Percentiles rank a stretch among this genome's conserved stretches.
Evolutionary conservation across 2,797 vertebrate species (phyloP).

Genomic region (Botia almorhae): DNA sequence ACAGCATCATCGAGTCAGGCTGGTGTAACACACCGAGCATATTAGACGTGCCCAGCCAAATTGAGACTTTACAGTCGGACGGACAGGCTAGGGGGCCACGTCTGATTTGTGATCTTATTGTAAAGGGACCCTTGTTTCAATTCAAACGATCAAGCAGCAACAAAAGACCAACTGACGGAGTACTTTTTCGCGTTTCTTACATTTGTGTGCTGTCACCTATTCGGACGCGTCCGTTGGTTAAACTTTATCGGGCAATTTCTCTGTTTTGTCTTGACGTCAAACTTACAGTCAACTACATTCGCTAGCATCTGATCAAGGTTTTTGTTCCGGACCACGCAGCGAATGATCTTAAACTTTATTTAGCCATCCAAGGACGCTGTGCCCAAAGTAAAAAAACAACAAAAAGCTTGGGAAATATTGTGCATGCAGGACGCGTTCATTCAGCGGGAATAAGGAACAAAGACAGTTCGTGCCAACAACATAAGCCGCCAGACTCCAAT

Average conservation of each 20-base stretch:
- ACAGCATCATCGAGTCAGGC: constrained; percentile 66
- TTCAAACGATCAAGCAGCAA: constrained; percentile 20
- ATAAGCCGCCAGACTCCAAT: constrained; percentile 43
- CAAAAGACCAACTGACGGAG: constrained; percentile 19
- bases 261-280: not conserved
- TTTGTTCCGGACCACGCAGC: not conserved
- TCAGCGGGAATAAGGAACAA: constrained; percentile 67
- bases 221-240: constrained; percentile 9
- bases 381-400: not conserved
- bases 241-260: constrained; percentile 43
- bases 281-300: constrained; percentile 8
- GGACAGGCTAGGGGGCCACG: constrained; percentile 56
- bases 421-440: constrained; percentile 45
- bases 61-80: constrained; percentile 56
- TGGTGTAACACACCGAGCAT: constrained; percentile 57
- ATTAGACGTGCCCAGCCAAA: constrained; percentile 56
- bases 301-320: not conserved
- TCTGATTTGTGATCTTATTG: constrained; percentile 51
- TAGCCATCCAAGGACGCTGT: not conserved
- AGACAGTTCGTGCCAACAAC: constrained; percentile 55
- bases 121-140: constrained; percentile 13
- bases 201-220: constrained; percentile 4
- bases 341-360: not conserved
- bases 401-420: constrained; percentile 14
- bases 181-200: not conserved